Conservation (phyloP, 2,113 vertebrate species). For the Bungarus multicinctus region DNA sequence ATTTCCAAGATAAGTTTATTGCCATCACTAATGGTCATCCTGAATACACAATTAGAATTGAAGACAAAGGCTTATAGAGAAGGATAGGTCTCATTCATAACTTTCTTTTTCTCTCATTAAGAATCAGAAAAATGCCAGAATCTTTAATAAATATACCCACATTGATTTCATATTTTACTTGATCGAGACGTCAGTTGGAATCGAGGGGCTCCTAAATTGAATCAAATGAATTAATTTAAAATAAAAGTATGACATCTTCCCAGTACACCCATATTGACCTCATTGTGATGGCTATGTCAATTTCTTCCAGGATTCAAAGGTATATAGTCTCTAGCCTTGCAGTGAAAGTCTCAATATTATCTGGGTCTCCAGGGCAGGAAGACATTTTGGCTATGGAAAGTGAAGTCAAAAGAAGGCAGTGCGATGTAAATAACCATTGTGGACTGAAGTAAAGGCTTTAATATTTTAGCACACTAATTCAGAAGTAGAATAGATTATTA, state of each 20-base stretch:
- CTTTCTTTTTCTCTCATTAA: neutral
- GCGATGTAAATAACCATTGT: neutral
- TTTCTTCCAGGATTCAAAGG: no score
- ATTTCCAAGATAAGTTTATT: neutral
- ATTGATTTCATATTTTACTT: neutral
- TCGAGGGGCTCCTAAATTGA: neutral
- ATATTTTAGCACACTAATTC: neutral
- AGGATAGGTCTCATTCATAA: neutral
- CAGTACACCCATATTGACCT: no score
- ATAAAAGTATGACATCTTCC: no score
- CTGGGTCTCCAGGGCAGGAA: no score
- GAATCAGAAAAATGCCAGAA: neutral
- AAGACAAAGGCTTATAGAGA: neutral
- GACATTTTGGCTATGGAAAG: neutral
- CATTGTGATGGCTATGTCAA: no score
- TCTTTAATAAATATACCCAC: no score
- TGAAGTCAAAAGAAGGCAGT: neutral
- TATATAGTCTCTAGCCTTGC: no score
- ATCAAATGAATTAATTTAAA: neutral
- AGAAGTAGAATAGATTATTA: neutral
- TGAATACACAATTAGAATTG: neutral
- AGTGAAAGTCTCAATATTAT: no score
- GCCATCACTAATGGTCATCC: neutral
- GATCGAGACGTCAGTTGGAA: neutral
- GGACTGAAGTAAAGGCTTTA: neutral